These are phyloP conservation scores for Poicephalus meyeri DNA, from an alignment of 2,113 vertebrate genomes.

Conservation along the genomic window DNA sequence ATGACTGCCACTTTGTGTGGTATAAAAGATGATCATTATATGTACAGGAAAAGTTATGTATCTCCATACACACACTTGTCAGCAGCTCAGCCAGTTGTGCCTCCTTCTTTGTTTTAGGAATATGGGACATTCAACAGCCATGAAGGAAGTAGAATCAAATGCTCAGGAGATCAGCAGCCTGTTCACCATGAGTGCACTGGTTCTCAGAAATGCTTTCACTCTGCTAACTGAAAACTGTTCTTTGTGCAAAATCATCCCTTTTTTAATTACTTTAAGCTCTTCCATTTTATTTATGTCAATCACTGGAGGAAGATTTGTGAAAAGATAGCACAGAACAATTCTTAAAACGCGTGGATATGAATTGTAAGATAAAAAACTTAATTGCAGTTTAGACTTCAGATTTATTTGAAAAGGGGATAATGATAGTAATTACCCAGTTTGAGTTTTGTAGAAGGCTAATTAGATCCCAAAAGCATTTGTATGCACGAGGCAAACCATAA, in stretches of 20 bases:
- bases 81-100: slow-evolving; percentile 14
- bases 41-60: slow-evolving; percentile 17
- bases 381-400: slow-evolving; percentile 88
- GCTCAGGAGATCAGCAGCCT: neutral
- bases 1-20: slow-evolving; percentile 42
- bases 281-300: slow-evolving; percentile 48
- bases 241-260: slow-evolving; percentile 3
- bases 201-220: neutral
- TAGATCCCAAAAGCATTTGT: slow-evolving; percentile 86
- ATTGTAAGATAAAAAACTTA: slow-evolving; percentile 80
- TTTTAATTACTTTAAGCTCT: neutral
- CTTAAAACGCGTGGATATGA: slow-evolving; percentile 72
- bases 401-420: slow-evolving; percentile 88
- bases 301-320: slow-evolving; percentile 54
- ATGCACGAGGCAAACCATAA: slow-evolving; percentile 79
- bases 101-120: neutral
- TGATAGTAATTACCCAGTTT: slow-evolving; percentile 90
- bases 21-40: slow-evolving; percentile 8
- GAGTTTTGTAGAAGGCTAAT: slow-evolving; percentile 86
- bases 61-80: neutral
- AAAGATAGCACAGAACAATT: slow-evolving; percentile 70
- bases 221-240: neutral
- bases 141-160: neutral
- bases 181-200: neutral
- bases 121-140: neutral